Percentiles rank a stretch among this genome's conserved stretches.
phyloP scores from a whole-genome alignment of 2,113 vertebrate species.

The Pterophyllum scalare region DNA sequence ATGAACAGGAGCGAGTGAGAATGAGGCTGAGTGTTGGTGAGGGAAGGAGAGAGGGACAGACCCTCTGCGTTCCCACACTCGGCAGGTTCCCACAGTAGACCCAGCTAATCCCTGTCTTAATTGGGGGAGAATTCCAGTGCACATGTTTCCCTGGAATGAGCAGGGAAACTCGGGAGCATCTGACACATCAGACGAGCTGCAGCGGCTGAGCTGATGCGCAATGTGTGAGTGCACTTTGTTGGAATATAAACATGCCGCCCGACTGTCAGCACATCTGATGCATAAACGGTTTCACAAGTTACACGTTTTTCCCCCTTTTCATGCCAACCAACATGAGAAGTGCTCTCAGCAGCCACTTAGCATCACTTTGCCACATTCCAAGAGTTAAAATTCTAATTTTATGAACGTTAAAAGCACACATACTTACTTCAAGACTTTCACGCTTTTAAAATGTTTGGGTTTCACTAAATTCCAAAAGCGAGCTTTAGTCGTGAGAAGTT shows the following conservation, averaged over 20 bases:
- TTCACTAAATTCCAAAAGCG: not conserved
- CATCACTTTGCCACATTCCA: constrained; percentile 28
- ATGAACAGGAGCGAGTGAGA: constrained; percentile 70
- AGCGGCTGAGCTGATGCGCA: constrained; percentile 59
- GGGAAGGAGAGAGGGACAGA: constrained; percentile 64
- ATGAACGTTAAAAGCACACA: not conserved
- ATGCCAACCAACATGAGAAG: constrained; percentile 1
- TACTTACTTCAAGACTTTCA: not conserved
- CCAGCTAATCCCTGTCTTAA: constrained; percentile 85
- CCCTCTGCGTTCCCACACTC: constrained; percentile 82
- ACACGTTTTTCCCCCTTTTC: not conserved
- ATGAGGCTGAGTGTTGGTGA: constrained; percentile 71
- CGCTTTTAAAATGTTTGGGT: not conserved
- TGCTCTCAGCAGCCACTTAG: constrained; percentile 49
- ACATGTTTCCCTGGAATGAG: constrained; percentile 77
- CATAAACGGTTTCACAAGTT: constrained; percentile 34
- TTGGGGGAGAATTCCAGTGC: constrained; percentile 84
- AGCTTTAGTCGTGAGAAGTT: not conserved
- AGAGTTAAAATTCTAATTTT: constrained; percentile 9
- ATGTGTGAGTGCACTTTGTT: constrained; percentile 65
- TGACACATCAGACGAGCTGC: constrained; percentile 64
- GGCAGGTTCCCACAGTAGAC: constrained; percentile 80
- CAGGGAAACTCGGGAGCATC: constrained; percentile 42
- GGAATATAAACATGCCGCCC: constrained; percentile 57
- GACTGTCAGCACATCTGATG: constrained; percentile 67